A percentile compares a stretch with the other conserved stretches of the same genome.
Conservation (phyloP, 2,888 invertebrate species). For the Catocala nupta region DNA sequence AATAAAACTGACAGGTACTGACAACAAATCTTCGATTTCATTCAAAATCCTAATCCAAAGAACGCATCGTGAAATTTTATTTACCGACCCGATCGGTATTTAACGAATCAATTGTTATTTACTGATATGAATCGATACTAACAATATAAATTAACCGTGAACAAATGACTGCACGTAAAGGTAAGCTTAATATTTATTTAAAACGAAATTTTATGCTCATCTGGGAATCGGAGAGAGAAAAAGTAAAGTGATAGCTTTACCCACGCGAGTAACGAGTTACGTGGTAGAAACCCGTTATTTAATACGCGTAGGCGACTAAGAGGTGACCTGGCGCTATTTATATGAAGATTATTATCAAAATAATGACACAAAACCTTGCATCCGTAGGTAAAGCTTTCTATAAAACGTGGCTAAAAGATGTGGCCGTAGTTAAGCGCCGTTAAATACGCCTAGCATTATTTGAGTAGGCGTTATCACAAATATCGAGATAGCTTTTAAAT, state of each 20-base stretch:
- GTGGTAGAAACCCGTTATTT: constrained; percentile 35
- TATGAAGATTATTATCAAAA: constrained; percentile 35
- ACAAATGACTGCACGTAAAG: constrained; percentile 7
- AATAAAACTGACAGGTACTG: no score
- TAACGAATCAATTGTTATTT: background rate
- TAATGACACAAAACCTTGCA: constrained; percentile 12
- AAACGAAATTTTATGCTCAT: constrained; percentile 21
- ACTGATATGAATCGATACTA: background rate
- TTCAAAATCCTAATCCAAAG: no score
- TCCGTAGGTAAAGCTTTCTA: background rate
- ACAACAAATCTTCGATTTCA: no score
- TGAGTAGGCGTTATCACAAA: no score
- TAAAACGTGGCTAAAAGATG: no score
- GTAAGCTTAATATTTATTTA: constrained; percentile 16
- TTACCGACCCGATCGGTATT: no score
- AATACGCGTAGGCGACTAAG: constrained; percentile 40
- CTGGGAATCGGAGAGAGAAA: constrained; percentile 9
- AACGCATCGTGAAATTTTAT: no score
- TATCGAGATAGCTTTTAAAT: no score
- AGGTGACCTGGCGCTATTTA: constrained; percentile 25
- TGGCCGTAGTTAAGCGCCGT: no score
- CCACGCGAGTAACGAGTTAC: constrained; percentile 31
- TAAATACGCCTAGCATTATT: no score
- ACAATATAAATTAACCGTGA: constrained; percentile 8
- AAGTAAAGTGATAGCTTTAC: constrained; percentile 16